A percentile compares a stretch with the other conserved stretches of the same genome.
Conservation (phyloP, 2,797 vertebrate genomes). For the Spinus pinus region DNA sequence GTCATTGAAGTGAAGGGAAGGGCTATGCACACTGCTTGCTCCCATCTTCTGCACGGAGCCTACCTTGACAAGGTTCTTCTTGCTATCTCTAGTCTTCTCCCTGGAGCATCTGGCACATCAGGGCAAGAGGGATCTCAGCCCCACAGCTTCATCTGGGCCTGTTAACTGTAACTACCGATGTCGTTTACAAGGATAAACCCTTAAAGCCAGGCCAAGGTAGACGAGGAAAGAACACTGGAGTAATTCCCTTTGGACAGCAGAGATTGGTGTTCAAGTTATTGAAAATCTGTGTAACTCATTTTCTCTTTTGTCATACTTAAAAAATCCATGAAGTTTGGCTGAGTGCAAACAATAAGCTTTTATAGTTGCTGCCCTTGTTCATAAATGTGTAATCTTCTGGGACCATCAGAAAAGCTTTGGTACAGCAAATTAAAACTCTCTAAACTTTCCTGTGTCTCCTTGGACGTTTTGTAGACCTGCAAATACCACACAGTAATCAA, state of each 20-base stretch:
- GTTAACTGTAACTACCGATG: constrained; percentile 78
- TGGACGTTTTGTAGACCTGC: constrained; percentile 59
- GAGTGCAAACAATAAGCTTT: constrained; percentile 82
- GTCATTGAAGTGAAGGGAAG: constrained; percentile 72
- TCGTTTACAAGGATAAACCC: constrained; percentile 72
- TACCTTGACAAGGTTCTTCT: constrained; percentile 58
- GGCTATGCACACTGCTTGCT: constrained; percentile 50
- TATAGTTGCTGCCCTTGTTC: constrained; percentile 78
- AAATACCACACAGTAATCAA: constrained; percentile 71
- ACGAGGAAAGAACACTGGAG: constrained; percentile 60
- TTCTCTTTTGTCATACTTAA: constrained; percentile 82
- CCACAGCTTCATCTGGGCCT: constrained; percentile 62
- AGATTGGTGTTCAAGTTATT: constrained; percentile 74
- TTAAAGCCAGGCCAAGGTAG: constrained; percentile 68
- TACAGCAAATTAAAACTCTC: constrained; percentile 82
- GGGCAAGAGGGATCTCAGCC: constrained; percentile 75
- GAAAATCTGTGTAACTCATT: constrained; percentile 78
- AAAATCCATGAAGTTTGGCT: constrained; percentile 79
- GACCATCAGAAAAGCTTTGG: constrained; percentile 76
- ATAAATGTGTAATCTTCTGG: constrained; percentile 77
- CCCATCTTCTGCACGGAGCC: neutral
- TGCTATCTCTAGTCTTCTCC: constrained; percentile 60
- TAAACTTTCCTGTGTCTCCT: constrained; percentile 75
- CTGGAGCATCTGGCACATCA: constrained; percentile 42
- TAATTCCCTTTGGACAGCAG: constrained; percentile 68